Percentiles rank a stretch among this genome's conserved stretches.
Evolutionary conservation across 1,140 invertebrate genomes (phyloP).

Genomic region (Calosoma granatense): DNA sequence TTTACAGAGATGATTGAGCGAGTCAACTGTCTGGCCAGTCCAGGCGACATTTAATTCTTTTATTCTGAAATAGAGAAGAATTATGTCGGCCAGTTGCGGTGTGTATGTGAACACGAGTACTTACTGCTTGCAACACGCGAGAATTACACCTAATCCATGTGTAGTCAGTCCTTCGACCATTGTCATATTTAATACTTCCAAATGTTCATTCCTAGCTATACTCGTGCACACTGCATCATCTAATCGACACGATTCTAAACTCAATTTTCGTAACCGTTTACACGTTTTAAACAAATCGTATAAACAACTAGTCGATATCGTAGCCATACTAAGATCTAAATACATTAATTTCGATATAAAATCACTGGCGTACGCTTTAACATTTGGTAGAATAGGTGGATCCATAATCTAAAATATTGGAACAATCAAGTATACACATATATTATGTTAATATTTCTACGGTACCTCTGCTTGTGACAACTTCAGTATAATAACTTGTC

Average conservation of each 20-base stretch:
- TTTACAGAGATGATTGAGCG: constrained; percentile 50
- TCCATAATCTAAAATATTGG: constrained; percentile 37
- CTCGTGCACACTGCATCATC: constrained; percentile 49
- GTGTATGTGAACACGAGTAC: too few relatives aligned
- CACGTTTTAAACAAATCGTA: constrained; percentile 54
- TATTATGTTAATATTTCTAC: background rate
- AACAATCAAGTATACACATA: too few relatives aligned
- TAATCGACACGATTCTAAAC: constrained; percentile 64
- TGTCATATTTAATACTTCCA: constrained; percentile 65
- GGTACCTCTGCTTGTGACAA: constrained; percentile 65
- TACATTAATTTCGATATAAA: constrained; percentile 54
- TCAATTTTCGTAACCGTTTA: constrained; percentile 64
- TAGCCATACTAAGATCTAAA: constrained; percentile 73
- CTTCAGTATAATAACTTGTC: constrained; percentile 63
- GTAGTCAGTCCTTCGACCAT: constrained; percentile 57
- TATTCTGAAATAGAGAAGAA: constrained; percentile 42
- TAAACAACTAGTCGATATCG: constrained; percentile 49
- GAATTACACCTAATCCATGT: too few relatives aligned
- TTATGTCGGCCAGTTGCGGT: too few relatives aligned
- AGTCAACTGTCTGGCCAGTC: constrained; percentile 54
- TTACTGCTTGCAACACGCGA: too few relatives aligned
- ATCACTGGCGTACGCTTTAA: constrained; percentile 28
- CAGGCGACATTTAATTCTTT: constrained; percentile 71
- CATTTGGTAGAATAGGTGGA: constrained; percentile 39
- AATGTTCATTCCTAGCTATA: constrained; percentile 52